Evolutionary conservation across 2,797 vertebrate species (phyloP).

Genomic region (Moxostoma hubbsi): DNA sequence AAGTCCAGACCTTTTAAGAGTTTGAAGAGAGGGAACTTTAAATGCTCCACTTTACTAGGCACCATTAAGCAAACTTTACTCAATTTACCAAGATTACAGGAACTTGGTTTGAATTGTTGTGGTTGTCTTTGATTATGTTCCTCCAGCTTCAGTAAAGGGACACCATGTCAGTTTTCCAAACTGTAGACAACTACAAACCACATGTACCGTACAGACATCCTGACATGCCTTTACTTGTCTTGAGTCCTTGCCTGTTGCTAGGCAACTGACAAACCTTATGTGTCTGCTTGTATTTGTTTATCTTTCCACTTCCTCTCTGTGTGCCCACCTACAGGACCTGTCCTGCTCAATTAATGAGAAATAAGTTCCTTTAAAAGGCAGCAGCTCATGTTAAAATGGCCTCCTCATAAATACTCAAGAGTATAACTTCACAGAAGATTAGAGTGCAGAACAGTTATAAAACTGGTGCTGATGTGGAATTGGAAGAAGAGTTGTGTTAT

Average conservation of each 20-base stretch:
- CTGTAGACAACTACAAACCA: background rate
- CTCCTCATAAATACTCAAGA: conserved; percentile 28
- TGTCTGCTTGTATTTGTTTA: conserved; percentile 55
- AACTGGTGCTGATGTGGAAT: conserved; percentile 3
- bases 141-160: background rate
- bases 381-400: conserved; percentile 42
- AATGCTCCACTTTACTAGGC: background rate
- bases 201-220: background rate
- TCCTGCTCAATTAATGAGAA: conserved; percentile 55
- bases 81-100: background rate
- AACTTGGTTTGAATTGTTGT: background rate
- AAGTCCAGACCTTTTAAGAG: background rate
- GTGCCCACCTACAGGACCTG: conserved; percentile 27
- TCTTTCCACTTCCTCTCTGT: conserved; percentile 36
- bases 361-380: conserved; percentile 51
- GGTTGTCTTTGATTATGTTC: background rate
- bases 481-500: background rate
- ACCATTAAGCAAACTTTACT: conserved; percentile 8
- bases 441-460: background rate
- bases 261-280: conserved; percentile 55
- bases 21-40: background rate
- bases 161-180: background rate
- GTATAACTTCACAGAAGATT: conserved; percentile 18
- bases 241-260: conserved; percentile 37
- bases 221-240: conserved; percentile 9